Evolutionary conservation across 2,888 invertebrate species (phyloP), one percentile per base, ranked within the genome.

Genomic region (Noctua comes): DNA sequence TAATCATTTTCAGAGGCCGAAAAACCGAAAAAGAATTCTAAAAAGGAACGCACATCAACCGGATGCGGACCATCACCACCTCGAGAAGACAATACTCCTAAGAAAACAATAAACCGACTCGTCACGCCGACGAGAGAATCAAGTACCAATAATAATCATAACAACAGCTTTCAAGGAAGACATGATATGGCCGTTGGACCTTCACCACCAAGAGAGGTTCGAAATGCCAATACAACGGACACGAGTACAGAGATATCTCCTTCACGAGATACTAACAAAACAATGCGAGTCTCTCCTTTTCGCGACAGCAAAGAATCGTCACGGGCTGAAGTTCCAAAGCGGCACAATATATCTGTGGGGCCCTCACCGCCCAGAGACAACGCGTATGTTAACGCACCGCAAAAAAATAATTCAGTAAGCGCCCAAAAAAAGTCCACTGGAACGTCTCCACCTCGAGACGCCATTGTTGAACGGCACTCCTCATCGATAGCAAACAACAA

Each of bases 11-110:
- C 91, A 93, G 93, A 91, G 79, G 85, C 88, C 69, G 89, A 90
- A 82, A 91, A 79, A 80, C 46, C 81, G 13, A 91, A 87, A 83
- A 95, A 96, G 87, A 95, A 96, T 73, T 74, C 80, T 24, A 91
- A 90, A 80, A 94, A 92, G 86, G 94, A 95, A 82, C 93, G 94
- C 8, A 86, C 89, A 2, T 97, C 98, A 0, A 97, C 97, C 5
- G 97, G 97, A n/a, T 97, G 97, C 86, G 98, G 97, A 3, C 97
- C 97, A 43, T 97, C 98, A 0, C 97, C 98, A 11, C 97, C 97
- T 2, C 94, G 96, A 82, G 97, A 97, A 83, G 91, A 90, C 18
- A 90, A 85, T 64, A 48, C 79, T 27, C 36, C 79, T n/a, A 91
- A 85, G 51, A 92, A 91, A 80, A 80, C 90, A 51, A 79, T 88